phyloP scores from a whole-genome alignment of 1,140 invertebrate species.

The Ruditapes philippinarum region DNA sequence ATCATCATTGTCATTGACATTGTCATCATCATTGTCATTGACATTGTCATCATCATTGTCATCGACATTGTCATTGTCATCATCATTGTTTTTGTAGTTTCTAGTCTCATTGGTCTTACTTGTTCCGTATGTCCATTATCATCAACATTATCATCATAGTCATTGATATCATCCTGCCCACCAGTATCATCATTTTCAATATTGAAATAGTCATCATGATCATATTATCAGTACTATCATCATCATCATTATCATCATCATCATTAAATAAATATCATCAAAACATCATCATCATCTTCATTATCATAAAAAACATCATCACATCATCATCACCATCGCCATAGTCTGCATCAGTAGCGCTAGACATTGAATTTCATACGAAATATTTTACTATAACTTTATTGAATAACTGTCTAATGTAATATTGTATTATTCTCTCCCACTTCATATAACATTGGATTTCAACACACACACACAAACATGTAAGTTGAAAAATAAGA shows the following conservation, averaged over 20 bases:
- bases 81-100: neutral
- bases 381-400: neutral
- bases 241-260: neutral
- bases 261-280: neutral
- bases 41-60: neutral
- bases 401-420: neutral
- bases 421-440: neutral
- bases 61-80: neutral
- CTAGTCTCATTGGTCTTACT: too few relatives aligned
- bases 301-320: neutral
- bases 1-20: neutral
- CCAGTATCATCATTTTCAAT: too few relatives aligned
- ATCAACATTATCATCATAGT: too few relatives aligned
- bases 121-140: too few relatives aligned
- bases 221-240: too few relatives aligned
- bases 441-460: slow-evolving; percentile 7
- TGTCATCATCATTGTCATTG: neutral
- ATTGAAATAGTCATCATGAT: too few relatives aligned
- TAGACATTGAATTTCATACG: neutral
- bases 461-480: slow-evolving; percentile 8
- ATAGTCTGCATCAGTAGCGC: neutral
- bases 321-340: neutral
- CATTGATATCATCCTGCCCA: too few relatives aligned
- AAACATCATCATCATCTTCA: neutral
- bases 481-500: slow-evolving; percentile 2